Evolutionary conservation across 2,113 vertebrate genomes (phyloP).

Genomic region (Acanthisitta chloris): DNA sequence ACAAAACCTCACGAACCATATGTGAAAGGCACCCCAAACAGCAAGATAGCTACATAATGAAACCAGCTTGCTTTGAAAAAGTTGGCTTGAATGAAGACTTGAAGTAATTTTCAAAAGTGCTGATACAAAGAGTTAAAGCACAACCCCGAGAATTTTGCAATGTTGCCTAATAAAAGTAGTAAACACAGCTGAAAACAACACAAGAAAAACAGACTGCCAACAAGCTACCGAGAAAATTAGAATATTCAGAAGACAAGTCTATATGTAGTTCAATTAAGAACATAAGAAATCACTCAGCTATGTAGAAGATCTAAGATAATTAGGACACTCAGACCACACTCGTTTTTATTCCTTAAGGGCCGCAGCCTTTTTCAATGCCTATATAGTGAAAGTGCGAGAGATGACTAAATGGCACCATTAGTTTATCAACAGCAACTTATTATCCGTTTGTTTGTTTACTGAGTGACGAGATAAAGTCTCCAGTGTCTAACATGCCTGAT

Average conservation of each 20-base stretch:
- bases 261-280: not conserved
- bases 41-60: not conserved
- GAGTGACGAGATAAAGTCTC: not conserved
- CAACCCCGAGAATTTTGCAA: not conserved
- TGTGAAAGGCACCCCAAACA: not conserved
- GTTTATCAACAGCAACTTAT: not conserved
- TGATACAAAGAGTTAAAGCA: not conserved
- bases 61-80: not conserved
- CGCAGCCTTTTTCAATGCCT: not conserved
- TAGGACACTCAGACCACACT: not conserved
- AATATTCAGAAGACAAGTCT: not conserved
- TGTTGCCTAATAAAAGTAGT: not conserved
- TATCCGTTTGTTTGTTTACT: not conserved
- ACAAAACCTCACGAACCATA: not conserved
- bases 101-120: not conserved
- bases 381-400: not conserved
- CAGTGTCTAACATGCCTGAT: not conserved
- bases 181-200: not conserved
- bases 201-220: not conserved
- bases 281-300: not conserved
- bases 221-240: not conserved
- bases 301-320: not conserved
- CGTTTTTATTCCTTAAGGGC: not conserved
- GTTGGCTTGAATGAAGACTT: not conserved
- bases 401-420: not conserved